Base-by-base conservation (phyloP, 2,797 vertebrate genomes). In the Chromis chromis region DNA sequence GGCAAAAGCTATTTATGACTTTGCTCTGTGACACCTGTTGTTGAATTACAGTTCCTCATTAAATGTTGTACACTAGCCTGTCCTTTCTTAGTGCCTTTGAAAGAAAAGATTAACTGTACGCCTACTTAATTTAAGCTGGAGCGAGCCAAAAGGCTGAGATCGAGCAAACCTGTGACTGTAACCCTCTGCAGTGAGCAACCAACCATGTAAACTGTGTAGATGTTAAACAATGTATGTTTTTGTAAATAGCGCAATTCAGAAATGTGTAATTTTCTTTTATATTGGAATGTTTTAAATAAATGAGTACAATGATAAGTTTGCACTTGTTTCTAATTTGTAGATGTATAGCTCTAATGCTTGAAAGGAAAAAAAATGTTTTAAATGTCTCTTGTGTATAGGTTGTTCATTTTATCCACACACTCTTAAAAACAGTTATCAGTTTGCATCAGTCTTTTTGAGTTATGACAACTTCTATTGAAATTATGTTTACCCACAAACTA, bases 1-100 rank as follows among this genome's bases (percentile, higher is more conserved):
- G 82, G 85, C 81, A 82, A 85, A 85, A 56, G 49, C 70, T 93
- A 89, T 92, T 88, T 91, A 90, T 90, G 78, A 81, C 65, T 71
- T 50, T 31, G 64, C 65, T 62, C 21, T 36, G n/a, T 68, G 61
- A 50, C 65, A 21, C 36, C 46, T 77, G 55, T 46, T 64, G 21
- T 46, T 64, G 21, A 46, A 44, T 67, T 39, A 6, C 52, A 59
- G 57, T 73, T 78, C 52, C 33, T 72, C 28, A 61, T 67, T 39
- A 69, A 25, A 75, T 77, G 67, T 75, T 65, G 61, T 70, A 14
- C 56, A 46, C 44, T 61, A 64, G 73, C 63, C 25, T 24, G 65
- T 74, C 58, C 17, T 33, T n/a, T 50, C 63, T 85, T 70, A 44
- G 91, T 91, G 89, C 91, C 90, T 91, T 90, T 68, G 24, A 3